Evolutionary conservation across 2,888 invertebrate genomes (phyloP).

Genomic region (Agrotis puta): DNA sequence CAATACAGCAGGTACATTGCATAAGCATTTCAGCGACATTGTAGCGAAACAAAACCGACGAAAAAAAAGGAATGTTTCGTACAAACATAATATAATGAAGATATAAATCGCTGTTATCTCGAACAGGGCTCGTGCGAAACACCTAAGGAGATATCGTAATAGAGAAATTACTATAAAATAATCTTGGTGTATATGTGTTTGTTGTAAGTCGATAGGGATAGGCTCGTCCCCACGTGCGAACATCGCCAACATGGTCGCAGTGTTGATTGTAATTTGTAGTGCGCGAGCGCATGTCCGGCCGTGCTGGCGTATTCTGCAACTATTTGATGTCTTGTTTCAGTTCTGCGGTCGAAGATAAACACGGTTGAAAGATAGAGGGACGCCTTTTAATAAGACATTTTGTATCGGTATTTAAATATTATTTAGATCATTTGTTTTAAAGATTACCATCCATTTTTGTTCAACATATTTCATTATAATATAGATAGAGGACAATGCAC

Average conservation of each 20-base stretch:
- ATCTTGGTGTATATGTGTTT: constrained; percentile 76
- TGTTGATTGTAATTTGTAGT: constrained; percentile 91
- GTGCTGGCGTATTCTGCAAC: constrained; percentile 77
- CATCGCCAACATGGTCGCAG: constrained; percentile 85
- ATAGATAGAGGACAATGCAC: neutral
- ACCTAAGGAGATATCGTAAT: constrained; percentile 78
- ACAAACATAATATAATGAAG: constrained; percentile 67
- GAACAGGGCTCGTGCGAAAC: constrained; percentile 63
- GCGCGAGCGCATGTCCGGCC: constrained; percentile 82
- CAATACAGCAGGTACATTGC: constrained; percentile 49
- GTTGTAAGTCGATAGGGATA: constrained; percentile 88
- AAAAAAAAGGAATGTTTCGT: constrained; percentile 52
- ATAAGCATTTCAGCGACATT: constrained; percentile 58
- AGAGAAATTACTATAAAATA: constrained; percentile 90
- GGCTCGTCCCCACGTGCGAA: constrained; percentile 86
- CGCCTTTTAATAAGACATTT: constrained; percentile 15
- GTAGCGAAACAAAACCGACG: constrained; percentile 42
- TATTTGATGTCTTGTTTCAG: constrained; percentile 58
- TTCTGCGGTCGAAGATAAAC: constrained; percentile 38
- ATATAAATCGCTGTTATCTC: constrained; percentile 68
- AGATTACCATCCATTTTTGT: neutral
- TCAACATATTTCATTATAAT: neutral
- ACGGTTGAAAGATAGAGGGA: constrained; percentile 29
- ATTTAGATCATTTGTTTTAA: neutral
- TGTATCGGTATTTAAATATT: constrained; percentile 3